Evolutionary conservation across 2,797 vertebrate species (phyloP).

Genomic region (Dendrocincla fuliginosa): DNA sequence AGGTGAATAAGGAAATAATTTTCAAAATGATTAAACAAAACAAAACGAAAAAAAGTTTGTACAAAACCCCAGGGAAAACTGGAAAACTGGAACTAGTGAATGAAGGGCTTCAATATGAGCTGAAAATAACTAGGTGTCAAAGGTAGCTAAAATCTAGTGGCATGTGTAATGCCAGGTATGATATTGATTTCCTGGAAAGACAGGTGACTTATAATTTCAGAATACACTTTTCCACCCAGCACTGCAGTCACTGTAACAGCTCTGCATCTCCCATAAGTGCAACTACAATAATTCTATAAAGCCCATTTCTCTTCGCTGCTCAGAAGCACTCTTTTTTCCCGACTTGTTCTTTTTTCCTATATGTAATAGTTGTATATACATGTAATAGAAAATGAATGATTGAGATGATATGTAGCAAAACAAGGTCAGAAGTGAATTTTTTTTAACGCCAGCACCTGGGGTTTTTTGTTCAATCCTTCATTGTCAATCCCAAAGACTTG

Average conservation of each 20-base stretch:
- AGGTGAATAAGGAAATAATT: not conserved
- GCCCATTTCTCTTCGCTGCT: not conserved
- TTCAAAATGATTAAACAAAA: not conserved
- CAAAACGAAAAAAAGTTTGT: not conserved
- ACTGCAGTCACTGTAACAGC: not conserved
- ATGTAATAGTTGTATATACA: not conserved
- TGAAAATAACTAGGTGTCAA: not conserved
- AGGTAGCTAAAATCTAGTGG: not conserved
- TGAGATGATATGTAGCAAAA: not conserved
- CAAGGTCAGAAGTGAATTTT: not conserved
- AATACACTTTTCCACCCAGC: not conserved
- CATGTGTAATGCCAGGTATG: rapidly evolving
- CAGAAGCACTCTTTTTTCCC: not conserved
- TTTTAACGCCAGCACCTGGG: not conserved
- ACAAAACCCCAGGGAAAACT: not conserved
- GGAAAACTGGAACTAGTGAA: not conserved
- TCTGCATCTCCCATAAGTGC: not conserved
- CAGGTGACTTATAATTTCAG: not conserved
- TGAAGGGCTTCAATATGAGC: not conserved
- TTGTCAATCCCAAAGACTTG: not conserved
- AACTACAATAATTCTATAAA: not conserved
- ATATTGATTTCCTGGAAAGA: not conserved
- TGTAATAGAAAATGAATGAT: not conserved
- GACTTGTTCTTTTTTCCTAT: not conserved
- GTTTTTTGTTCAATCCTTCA: not conserved